These are phyloP conservation scores for Magallana nippona DNA, from an alignment of 2,888 invertebrate species.

Conservation along the genomic window DNA sequence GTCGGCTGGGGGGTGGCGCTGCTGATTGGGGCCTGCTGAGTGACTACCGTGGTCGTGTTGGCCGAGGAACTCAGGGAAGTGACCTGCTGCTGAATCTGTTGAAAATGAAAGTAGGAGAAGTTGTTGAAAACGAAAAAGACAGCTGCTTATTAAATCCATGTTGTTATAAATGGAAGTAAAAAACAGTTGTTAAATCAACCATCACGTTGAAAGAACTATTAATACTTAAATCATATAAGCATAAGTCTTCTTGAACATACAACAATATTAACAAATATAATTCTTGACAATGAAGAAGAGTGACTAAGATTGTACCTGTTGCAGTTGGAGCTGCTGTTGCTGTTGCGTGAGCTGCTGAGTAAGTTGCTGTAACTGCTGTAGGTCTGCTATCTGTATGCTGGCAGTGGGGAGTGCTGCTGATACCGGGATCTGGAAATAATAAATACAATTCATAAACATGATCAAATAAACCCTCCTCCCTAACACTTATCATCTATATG, in stretches of 20 bases:
- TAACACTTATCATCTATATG: neutral
- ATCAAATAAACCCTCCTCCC: neutral
- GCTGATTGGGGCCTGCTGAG: slow-evolving; percentile 38
- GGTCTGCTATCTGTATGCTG: slow-evolving; percentile 55
- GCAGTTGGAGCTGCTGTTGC: slow-evolving; percentile 49
- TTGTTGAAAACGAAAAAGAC: neutral
- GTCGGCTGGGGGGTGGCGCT: slow-evolving; percentile 21
- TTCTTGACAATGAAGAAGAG: too few species aligned
- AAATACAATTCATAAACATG: neutral
- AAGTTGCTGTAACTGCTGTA: slow-evolving; percentile 66
- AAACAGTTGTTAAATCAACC: too few species aligned
- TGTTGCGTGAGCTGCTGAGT: slow-evolving; percentile 68
- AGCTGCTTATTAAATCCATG: neutral
- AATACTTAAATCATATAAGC: too few species aligned
- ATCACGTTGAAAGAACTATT: too few species aligned
- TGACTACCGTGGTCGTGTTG: neutral
- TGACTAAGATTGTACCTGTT: slow-evolving; percentile 31
- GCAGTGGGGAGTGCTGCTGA: slow-evolving; percentile 57
- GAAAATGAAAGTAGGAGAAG: neutral
- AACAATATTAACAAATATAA: too few species aligned
- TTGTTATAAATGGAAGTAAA: too few species aligned
- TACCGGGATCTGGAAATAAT: slow-evolving; percentile 48
- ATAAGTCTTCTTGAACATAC: too few species aligned
- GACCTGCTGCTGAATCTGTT: slow-evolving; percentile 39
- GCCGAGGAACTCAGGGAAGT: slow-evolving; percentile 22